A percentile compares a stretch with the other conserved stretches of the same genome.
Conservation (phyloP, 2,113 vertebrate species). For the Leptocoma aspasia region DNA sequence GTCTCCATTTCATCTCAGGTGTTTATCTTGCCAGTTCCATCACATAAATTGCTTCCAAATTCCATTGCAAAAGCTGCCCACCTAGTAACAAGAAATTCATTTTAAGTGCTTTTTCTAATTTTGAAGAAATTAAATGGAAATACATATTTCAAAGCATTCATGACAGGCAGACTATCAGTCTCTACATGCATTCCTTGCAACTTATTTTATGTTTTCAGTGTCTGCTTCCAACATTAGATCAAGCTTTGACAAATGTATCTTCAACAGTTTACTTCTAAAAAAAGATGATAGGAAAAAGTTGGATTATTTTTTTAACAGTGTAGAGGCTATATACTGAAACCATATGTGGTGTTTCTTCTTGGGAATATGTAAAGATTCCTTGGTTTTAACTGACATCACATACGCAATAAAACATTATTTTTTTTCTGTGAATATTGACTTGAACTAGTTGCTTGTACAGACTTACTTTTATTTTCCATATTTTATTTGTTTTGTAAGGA, state of each 20-base stretch:
- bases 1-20: background rate
- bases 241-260: conserved; percentile 22
- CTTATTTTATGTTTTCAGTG: conserved; percentile 16
- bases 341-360: conserved; percentile 13
- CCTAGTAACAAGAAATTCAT: background rate
- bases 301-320: background rate
- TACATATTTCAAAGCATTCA: background rate
- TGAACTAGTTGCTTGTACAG: background rate
- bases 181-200: background rate
- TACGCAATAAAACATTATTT: background rate
- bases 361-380: background rate
- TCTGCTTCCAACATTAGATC: background rate
- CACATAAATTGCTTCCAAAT: background rate
- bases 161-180: background rate
- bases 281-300: background rate
- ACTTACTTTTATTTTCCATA: background rate
- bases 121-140: conserved; percentile 3
- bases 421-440: background rate
- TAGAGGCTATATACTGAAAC: background rate
- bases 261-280: conserved; percentile 31
- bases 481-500: background rate
- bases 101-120: conserved; percentile 1
- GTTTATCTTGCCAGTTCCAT: background rate
- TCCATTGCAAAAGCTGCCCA: background rate
- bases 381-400: background rate